Conservation (phyloP, 2,888 invertebrate genomes). For the Eulithis testata region DNA sequence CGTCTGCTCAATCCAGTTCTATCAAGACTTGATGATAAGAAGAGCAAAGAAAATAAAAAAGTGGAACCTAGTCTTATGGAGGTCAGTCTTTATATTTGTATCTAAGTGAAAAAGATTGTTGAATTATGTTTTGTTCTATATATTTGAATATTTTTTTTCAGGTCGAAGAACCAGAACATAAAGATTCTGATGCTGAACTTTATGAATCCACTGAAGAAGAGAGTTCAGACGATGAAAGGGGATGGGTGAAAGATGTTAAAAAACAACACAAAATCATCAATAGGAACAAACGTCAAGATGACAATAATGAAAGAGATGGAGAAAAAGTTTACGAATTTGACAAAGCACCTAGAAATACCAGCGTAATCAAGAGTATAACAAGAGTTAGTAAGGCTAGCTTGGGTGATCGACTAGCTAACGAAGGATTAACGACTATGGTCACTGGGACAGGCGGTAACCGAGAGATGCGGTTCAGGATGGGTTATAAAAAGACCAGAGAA, state of each 20-base stretch:
- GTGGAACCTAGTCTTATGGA: conserved; percentile 73
- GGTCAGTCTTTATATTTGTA: conserved; percentile 51
- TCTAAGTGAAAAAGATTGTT: background rate
- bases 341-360: conserved; percentile 80
- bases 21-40: conserved; percentile 91
- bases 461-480: conserved; percentile 91
- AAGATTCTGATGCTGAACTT: conserved; percentile 82
- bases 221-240: conserved; percentile 92
- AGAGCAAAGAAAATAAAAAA: conserved; percentile 85
- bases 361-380: conserved; percentile 77
- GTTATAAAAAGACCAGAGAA: conserved; percentile 74
- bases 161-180: conserved; percentile 69
- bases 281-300: conserved; percentile 69
- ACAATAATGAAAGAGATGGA: conserved; percentile 50
- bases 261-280: conserved; percentile 87
- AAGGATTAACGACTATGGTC: conserved; percentile 79
- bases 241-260: conserved; percentile 92
- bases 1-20: conserved; percentile 94
- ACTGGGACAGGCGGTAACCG: conserved; percentile 87
- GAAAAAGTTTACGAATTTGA: conserved; percentile 60
- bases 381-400: conserved; percentile 86
- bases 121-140: background rate
- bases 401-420: conserved; percentile 88
- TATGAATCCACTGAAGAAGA: conserved; percentile 71
- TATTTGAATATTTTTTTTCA: conserved; percentile 34